Evolutionary conservation across 1,140 invertebrate genomes (phyloP), one percentile per base, ranked within the genome.

Genomic region (Sminthurides bifidus): DNA sequence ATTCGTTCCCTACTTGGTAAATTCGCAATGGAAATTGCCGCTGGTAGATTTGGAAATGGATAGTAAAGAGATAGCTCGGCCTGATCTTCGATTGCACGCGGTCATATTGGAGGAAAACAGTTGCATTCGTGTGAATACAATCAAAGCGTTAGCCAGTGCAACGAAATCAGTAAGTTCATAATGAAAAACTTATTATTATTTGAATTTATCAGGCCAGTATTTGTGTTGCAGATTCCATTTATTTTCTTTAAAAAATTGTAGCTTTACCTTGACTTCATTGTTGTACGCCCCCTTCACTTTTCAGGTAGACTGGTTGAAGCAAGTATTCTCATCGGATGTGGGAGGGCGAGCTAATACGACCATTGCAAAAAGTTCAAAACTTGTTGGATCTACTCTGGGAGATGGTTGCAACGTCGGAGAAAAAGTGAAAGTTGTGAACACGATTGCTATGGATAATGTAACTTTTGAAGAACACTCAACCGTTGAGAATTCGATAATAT

Each of bases 361-460:
- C 6, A 61, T 61, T 45, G 31, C 46, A 23, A 57, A 45, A 30
- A 24, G 41, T 8, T 37, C 31, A 29, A 55, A 49, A 51, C 17
- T 58, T 27, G 30, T 54, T 10, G 48, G 27, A 35, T 24, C 43
- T 3, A 24, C 24, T 14, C 5, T 77, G 52, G 76, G 76, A 5
- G 65, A 68, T 40, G 67, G 76, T 60, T 75, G 74, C 62, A 65
- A 60, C 6, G 70, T 78, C 29, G 69, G 68, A 38, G 71, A 75
- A 27, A 72, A 73, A 54, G 68, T 69, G 6, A 74, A 74, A 63
- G 65, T 77, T 14, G 68, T 65, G 2, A 75, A 75, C 65, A 72
- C 66, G 50, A 65, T 77, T 52, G 65, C 76, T 19, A 71, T 76
- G 69, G 72, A 76, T 61, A 65, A 74, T 65, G 74, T 75, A 1